Base-by-base conservation (phyloP, 2,797 vertebrate species). In the Sphenopsis melanotis region DNA sequence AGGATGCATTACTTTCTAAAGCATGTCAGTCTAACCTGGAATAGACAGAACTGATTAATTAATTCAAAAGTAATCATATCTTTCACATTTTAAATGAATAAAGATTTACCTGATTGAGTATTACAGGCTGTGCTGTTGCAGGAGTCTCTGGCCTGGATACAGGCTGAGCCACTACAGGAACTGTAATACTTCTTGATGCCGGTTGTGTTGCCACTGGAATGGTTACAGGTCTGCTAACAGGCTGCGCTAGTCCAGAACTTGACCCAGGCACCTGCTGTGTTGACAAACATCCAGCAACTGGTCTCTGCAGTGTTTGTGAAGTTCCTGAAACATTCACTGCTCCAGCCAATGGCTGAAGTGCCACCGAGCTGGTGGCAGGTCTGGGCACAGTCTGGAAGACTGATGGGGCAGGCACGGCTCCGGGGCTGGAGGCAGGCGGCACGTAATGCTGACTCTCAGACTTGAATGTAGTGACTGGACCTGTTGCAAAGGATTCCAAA, bases 101-200 rank as follows among this genome's bases (percentile, higher is more conserved):
- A 93, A 52, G 52, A 42, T 32, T 92, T 98, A 98, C 98, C 98
- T 98, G 97, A 79, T 95, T 95, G 96, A 98, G 95, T 94, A 98
- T 95, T 34, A 98, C 95, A 52, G 97, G 95, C 49, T 98, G 97
- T 50, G 96, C 94, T 70, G 97, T 90, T 71, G 97, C 83, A 57
- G 93, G 81, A 76, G 97, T 94, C 89, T 97, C 86, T 70, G 96
- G 88, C 93, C 95, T 96, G 52, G 94, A 76, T 24, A 97, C 65
- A 72, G 96, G 75, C 32, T 98, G 96, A 85, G 89, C 66, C 87
- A 95, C 78, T 37, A 95, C 71, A 89, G 97, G 97, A 69, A 97
- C 53, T 2, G 92, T 78, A 39, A 91, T 78, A 89, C 79, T 97
- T 96, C 96, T 95, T 56, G 95, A 94, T 50, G 46, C 79, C 10